Percentiles rank a stretch among this genome's conserved stretches.
Conservation (phyloP, 2,113 vertebrate genomes). For the Dermatemys mawii region DNA sequence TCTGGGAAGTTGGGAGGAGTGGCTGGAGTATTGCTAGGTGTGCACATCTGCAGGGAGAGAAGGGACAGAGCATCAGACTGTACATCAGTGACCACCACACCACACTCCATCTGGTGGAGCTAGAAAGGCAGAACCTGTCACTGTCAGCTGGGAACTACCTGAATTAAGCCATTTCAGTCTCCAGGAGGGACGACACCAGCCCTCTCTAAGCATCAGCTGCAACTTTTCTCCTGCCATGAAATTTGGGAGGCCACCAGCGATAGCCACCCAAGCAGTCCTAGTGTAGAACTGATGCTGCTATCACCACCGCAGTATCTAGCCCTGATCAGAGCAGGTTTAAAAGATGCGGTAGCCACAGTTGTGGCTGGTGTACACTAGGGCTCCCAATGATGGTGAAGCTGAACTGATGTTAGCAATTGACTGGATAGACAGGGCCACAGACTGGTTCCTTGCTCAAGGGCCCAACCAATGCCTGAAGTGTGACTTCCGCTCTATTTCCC, state of each 20-base stretch:
- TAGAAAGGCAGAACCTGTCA: not conserved
- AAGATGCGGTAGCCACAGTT: not conserved
- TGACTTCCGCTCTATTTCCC: not conserved
- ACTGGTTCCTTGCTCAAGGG: not conserved
- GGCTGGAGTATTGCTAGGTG: slow-evolving; percentile 95
- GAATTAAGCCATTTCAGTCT: not conserved
- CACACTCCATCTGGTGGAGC: not conserved
- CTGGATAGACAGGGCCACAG: not conserved
- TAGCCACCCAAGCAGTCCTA: not conserved
- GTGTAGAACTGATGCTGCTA: not conserved
- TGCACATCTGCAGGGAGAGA: slow-evolving; percentile 86
- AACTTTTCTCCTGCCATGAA: not conserved
- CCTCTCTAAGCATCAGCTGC: not conserved
- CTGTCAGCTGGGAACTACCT: not conserved
- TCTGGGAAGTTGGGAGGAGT: slow-evolving; percentile 96
- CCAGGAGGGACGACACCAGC: not conserved
- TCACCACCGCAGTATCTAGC: not conserved
- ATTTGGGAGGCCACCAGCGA: not conserved
- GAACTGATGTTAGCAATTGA: not conserved
- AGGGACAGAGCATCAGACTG: not conserved
- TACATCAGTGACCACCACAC: not conserved
- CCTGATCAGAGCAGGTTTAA: not conserved
- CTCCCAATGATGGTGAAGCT: not conserved
- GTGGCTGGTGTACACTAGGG: not conserved
- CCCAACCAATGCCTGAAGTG: not conserved